Evolutionary conservation across 1,140 invertebrate genomes (phyloP), one percentile per base, ranked within the genome.

Genomic region (Oreohelix idahoensis): DNA sequence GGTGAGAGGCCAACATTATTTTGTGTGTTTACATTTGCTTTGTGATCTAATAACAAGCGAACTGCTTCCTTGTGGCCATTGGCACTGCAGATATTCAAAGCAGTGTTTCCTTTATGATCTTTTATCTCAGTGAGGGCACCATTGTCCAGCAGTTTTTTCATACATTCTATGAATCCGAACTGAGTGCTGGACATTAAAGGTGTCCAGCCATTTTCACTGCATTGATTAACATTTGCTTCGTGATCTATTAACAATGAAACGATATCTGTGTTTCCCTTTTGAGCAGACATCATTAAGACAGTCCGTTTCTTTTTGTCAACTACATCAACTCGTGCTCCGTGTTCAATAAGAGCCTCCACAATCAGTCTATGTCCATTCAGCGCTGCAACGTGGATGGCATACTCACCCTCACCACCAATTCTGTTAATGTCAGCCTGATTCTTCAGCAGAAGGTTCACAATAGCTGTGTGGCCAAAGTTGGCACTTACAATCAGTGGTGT

Each of bases 11-110:
- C 77, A 1, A 29, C 39, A 66, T 69, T 79, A 45, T 79, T 79
- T 15, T 36, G 29, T 20, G 23, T 26, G 36, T 58, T 49, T 13
- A 66, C 51, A 49, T 79, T 45, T 5, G 77, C 77, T 58, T 66
- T 49, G 32, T 66, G 2, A 1, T 79, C 77, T 2, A 79, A 15
- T n/a, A 79, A 53, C 36, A 66, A 32, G 23, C 51, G 58, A n/a
- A 79, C 77, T 42, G 77, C 77, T 36, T 79, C 36, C 35, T 79
- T 63, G 35, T 79, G 77, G 17, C 77, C 77, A 39, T 79, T 79
- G 36, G 35, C 58, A 36, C 45, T 49, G 69, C 66, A 70, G n/a
- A 36, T 81, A 38, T 73, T 4, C 23, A 81, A 49, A 42, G 42
- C 66, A 17, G 63, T 81, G 29, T 81, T 45, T 45, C 79, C 79